Conservation (phyloP, 2,888 invertebrate species). For the Periphyllus acericola region DNA sequence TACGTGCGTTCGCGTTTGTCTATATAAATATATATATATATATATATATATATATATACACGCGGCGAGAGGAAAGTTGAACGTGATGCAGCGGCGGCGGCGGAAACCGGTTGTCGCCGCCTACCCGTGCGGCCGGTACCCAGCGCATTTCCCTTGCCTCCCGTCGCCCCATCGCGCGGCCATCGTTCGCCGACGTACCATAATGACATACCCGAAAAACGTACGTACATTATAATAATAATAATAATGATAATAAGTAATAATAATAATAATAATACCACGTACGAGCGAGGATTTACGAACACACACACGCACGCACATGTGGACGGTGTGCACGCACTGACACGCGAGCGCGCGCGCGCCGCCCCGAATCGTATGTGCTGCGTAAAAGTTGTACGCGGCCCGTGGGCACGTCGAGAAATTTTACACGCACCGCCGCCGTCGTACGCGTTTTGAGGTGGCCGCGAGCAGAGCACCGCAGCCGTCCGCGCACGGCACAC, state of each 20-base stretch:
- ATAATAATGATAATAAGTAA: neutral
- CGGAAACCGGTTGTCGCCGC: slow-evolving; percentile 34
- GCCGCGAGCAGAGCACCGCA: neutral
- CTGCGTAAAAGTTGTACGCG: slow-evolving; percentile 39
- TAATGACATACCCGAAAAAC: slow-evolving; percentile 31
- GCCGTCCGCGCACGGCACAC: neutral
- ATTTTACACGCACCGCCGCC: slow-evolving; percentile 16
- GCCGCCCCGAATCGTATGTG: neutral
- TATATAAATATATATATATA: too few relatives aligned
- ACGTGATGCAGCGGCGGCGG: neutral
- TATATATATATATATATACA: neutral
- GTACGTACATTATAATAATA: neutral
- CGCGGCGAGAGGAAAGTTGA: slow-evolving; percentile 2
- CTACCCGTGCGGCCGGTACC: neutral
- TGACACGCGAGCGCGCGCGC: neutral
- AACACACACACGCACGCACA: neutral
- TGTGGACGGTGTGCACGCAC: too few relatives aligned
- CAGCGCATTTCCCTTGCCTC: neutral
- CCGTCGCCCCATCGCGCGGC: neutral
- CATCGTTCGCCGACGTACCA: neutral
- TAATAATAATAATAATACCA: neutral
- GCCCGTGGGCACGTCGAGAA: slow-evolving; percentile 20
- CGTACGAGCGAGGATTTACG: neutral
- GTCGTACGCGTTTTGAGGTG: neutral
- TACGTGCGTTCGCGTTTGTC: too few relatives aligned